phyloP scores from a whole-genome alignment of 2,888 invertebrate species.

The Meteorus colon region DNA sequence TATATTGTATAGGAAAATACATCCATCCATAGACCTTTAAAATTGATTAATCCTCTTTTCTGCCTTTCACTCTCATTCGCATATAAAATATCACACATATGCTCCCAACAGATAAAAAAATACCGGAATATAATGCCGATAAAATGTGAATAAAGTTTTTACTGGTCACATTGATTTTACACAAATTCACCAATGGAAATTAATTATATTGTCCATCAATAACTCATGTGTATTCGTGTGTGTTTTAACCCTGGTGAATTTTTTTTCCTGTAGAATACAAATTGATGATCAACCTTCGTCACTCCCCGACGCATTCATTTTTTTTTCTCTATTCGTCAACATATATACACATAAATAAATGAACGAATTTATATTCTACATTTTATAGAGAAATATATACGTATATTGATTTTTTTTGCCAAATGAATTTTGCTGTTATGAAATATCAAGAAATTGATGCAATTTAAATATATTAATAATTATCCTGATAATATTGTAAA shows the following conservation, averaged over 20 bases:
- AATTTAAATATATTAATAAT: conserved; percentile 13
- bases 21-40: background rate
- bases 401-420: background rate
- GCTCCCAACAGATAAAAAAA: background rate
- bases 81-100: background rate
- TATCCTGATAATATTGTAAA: background rate
- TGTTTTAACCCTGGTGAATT: conserved; percentile 20
- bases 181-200: conserved; percentile 31
- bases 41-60: conserved; percentile 13
- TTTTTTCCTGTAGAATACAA: conserved; percentile 19
- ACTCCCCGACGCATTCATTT: conserved; percentile 11
- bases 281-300: conserved; percentile 15
- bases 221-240: conserved; percentile 22
- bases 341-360: no score
- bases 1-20: conserved; percentile 23
- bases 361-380: no score
- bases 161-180: conserved; percentile 11
- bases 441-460: background rate
- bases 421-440: background rate
- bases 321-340: conserved; percentile 11
- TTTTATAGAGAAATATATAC: no score
- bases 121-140: conserved; percentile 1
- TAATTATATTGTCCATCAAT: conserved; percentile 36
- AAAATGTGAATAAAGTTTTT: conserved; percentile 4
- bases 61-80: conserved; percentile 14